A percentile compares a stretch with the other conserved stretches of the same genome.
These are phyloP conservation scores for Grantiella picta DNA, from an alignment of 2,113 vertebrate species.

Conservation along the genomic window DNA sequence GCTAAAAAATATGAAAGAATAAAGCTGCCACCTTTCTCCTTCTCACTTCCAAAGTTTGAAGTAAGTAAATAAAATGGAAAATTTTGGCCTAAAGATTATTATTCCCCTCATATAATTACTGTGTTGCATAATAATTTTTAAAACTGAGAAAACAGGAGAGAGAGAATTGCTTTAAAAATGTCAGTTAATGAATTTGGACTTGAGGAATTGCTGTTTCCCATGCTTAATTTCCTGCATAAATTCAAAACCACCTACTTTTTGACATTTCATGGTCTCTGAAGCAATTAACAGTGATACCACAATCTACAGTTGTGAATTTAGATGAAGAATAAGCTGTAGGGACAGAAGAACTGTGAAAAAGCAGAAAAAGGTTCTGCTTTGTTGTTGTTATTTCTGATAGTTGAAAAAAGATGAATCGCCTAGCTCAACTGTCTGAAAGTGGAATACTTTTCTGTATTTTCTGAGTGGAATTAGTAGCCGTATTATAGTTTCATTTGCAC, in stretches of 20 bases:
- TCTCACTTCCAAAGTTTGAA: background rate
- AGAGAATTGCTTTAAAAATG: background rate
- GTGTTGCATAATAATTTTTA: background rate
- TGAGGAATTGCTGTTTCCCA: conserved; percentile 8
- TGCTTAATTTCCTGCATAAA: conserved; percentile 24
- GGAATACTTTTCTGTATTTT: background rate
- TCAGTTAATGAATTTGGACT: conserved; percentile 22
- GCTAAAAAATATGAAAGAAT: background rate
- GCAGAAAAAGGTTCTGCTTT: background rate
- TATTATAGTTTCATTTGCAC: background rate
- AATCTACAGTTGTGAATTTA: conserved; percentile 3
- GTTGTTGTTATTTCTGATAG: background rate
- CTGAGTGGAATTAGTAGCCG: background rate
- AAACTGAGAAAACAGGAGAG: background rate
- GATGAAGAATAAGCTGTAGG: background rate
- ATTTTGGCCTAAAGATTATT: background rate
- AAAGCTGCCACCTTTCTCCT: background rate
- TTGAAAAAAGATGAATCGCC: background rate
- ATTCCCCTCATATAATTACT: background rate
- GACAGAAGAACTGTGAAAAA: background rate
- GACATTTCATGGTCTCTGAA: conserved; percentile 1
- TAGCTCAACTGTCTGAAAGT: background rate
- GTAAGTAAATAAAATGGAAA: background rate
- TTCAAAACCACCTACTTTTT: conserved; percentile 34
- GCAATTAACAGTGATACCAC: conserved; percentile 18